A percentile compares a stretch with the other conserved stretches of the same genome.
phyloP scores from a whole-genome alignment of 2,797 vertebrate species.

The Gymnocypris eckloni region DNA sequence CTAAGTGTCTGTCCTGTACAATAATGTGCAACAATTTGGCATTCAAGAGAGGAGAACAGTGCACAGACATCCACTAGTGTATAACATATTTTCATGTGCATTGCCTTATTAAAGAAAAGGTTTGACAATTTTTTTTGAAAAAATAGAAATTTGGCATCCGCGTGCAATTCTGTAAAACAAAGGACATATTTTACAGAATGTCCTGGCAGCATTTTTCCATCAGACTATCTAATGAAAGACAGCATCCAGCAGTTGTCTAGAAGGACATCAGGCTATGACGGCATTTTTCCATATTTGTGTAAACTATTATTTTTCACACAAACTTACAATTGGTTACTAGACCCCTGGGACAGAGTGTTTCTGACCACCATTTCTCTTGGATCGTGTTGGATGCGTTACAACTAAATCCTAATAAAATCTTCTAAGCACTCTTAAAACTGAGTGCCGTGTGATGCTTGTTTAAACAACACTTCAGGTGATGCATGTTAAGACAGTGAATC shows the following conservation, averaged over 20 bases:
- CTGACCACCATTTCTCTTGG: neutral
- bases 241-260: neutral
- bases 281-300: neutral
- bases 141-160: neutral
- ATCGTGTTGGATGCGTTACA: neutral
- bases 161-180: neutral
- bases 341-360: neutral
- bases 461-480: conserved; percentile 8
- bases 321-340: neutral
- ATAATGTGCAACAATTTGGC: neutral
- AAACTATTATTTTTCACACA: neutral
- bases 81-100: neutral
- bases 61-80: neutral
- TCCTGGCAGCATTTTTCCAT: neutral
- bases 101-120: neutral
- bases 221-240: neutral
- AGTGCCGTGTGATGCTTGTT: neutral
- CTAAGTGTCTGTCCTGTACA: neutral
- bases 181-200: neutral
- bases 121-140: too few species aligned
- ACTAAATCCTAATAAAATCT: neutral
- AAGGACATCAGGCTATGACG: neutral
- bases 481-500: neutral
- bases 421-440: neutral
- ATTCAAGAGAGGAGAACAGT: neutral